These are phyloP conservation scores for Drosophila busckii DNA, from an alignment of 1,140 invertebrate species.

Conservation along the genomic window DNA sequence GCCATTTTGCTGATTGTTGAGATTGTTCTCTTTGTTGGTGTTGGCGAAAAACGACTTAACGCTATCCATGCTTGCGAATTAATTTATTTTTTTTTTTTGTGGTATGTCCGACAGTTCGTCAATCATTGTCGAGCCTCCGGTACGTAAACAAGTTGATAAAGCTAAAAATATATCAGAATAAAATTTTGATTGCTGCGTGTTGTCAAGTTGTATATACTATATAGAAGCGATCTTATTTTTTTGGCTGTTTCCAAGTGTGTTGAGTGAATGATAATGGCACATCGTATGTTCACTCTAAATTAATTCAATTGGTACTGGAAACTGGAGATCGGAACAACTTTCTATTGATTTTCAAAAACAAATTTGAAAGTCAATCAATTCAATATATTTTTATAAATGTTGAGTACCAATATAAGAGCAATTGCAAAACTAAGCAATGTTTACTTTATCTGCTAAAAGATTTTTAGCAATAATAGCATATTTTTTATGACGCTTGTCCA, in stretches of 20 bases:
- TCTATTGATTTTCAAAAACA: conserved; percentile 8
- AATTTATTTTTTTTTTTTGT: conserved; percentile 12
- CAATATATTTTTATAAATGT: too few relatives aligned
- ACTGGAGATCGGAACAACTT: conserved; percentile 20
- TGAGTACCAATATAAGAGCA: too few relatives aligned
- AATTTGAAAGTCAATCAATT: too few relatives aligned
- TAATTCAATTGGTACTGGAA: conserved; percentile 30
- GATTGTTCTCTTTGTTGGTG: conserved; percentile 52
- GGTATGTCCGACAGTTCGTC: background rate
- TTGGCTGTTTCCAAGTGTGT: conserved; percentile 23
- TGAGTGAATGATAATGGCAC: conserved; percentile 12
- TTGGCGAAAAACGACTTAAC: conserved; percentile 65
- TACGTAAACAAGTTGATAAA: conserved; percentile 58
- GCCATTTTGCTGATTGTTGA: conserved; percentile 47
- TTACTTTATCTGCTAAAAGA: background rate
- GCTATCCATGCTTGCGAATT: conserved; percentile 62
- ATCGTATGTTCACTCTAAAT: conserved; percentile 27
- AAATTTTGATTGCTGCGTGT: conserved; percentile 34
- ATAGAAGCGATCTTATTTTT: conserved; percentile 4
- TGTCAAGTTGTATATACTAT: conserved; percentile 4
- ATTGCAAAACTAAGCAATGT: too few relatives aligned
- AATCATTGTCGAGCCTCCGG: conserved; percentile 61
- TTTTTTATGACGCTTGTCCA: too few relatives aligned
- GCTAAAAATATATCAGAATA: conserved; percentile 64
- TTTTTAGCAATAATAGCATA: background rate